These are phyloP conservation scores for Cheilosia soror DNA, from an alignment of 2,888 invertebrate genomes.

Conservation along the genomic window DNA sequence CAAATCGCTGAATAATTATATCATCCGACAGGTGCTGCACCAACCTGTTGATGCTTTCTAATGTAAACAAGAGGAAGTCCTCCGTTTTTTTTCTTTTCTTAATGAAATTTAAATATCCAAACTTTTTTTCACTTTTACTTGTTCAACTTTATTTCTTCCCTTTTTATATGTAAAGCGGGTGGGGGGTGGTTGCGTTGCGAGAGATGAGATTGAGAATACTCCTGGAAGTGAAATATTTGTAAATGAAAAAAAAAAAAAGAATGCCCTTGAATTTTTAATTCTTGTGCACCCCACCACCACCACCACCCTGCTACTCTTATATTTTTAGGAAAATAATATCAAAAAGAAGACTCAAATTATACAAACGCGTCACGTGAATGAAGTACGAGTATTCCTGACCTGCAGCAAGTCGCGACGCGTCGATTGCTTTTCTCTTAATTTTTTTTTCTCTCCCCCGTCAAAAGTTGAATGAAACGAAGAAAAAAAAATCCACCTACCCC, in stretches of 20 bases:
- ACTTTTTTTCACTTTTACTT: slow-evolving; percentile 57
- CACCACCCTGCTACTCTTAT: slow-evolving; percentile 31
- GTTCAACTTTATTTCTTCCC: slow-evolving; percentile 34
- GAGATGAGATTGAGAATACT: slow-evolving; percentile 4
- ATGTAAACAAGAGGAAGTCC: slow-evolving; percentile 57
- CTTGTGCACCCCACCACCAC: slow-evolving; percentile 61
- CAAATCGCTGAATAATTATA: slow-evolving; percentile 47
- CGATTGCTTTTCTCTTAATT: slow-evolving; percentile 69
- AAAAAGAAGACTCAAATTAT: slow-evolving; percentile 69
- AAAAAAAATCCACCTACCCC: slow-evolving; percentile 57
- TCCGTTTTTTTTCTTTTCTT: slow-evolving; percentile 44
- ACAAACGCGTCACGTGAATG: slow-evolving; percentile 62
- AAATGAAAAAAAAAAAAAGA: slow-evolving; percentile 46
- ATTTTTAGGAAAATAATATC: slow-evolving; percentile 66
- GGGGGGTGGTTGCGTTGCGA: slow-evolving; percentile 9
- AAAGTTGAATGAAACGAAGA: slow-evolving; percentile 63
- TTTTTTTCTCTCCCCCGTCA: slow-evolving; percentile 33
- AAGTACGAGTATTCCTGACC: slow-evolving; percentile 55
- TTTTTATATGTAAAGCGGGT: neutral
- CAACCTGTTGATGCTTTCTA: slow-evolving; percentile 59
- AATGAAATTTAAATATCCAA: slow-evolving; percentile 72
- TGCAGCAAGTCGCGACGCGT: slow-evolving; percentile 72
- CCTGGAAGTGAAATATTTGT: slow-evolving; percentile 41
- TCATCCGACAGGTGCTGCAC: slow-evolving; percentile 36
- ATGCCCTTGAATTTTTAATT: slow-evolving; percentile 75